Evolutionary conservation across 1,140 invertebrate species (phyloP).

Genomic region (Lutraria rhynchaena): DNA sequence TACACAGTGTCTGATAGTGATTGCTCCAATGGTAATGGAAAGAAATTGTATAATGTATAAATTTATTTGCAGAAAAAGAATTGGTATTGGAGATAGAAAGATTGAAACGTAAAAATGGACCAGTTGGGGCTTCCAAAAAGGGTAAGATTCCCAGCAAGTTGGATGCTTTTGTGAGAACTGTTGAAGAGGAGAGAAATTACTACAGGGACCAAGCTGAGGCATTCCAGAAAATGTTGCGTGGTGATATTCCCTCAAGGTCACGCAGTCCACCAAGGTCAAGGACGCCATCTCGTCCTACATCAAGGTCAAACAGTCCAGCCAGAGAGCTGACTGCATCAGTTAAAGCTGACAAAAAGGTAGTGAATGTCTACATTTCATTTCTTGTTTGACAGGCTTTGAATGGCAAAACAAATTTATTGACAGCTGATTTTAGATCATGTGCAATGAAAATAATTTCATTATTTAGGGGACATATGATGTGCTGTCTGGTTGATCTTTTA

Average conservation of each 20-base stretch:
- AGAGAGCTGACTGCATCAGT: conserved; percentile 64
- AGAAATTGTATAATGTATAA: too few relatives aligned
- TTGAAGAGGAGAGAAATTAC: conserved; percentile 82
- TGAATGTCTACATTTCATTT: conserved; percentile 28
- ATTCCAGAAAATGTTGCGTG: conserved; percentile 76
- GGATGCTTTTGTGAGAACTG: conserved; percentile 78
- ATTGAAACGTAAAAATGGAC: conserved; percentile 78
- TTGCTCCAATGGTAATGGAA: too few relatives aligned
- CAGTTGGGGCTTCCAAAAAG: conserved; percentile 63
- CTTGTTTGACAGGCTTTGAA: too few relatives aligned
- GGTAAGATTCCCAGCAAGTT: conserved; percentile 77
- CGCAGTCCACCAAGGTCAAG: conserved; percentile 65
- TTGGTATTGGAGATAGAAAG: conserved; percentile 81
- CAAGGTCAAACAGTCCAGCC: conserved; percentile 69
- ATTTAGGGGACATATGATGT: too few relatives aligned
- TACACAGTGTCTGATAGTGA: too few relatives aligned
- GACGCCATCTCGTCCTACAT: conserved; percentile 61
- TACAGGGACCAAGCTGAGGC: conserved; percentile 80
- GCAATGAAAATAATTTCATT: too few relatives aligned
- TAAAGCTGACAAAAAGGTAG: conserved; percentile 68
- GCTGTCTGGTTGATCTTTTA: too few relatives aligned
- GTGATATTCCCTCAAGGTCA: conserved; percentile 65
- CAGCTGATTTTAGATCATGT: too few relatives aligned
- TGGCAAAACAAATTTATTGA: too few relatives aligned
- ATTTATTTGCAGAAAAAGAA: conserved; percentile 78